Base-by-base conservation (phyloP, 2,888 invertebrate genomes). In the Pseudococcus viburni region DNA sequence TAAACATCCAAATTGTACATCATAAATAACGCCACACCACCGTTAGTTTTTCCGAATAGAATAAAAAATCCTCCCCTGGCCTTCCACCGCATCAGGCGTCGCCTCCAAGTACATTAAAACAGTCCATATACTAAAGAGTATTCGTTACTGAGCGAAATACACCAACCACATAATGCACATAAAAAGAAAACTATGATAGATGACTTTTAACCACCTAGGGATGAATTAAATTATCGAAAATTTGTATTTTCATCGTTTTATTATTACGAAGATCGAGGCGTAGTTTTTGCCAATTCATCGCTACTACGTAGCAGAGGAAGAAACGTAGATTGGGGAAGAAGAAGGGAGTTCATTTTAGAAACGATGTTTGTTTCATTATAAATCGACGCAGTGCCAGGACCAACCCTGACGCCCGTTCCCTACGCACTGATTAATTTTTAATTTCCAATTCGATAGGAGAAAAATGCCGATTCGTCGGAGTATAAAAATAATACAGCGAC, bases 1-100 rank as follows among this genome's bases (percentile, higher is more conserved):
- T 73, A 73, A 73, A 73, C 68, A 73, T 73, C 68, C 68, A 73
- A 73, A 73, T 73, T 33, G 68, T 73, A 73, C 68, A 33, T 73
- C 68, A 73, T 73, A 73, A 73, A 73, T 73, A 73, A 73, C 33
- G 33, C 26, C 26, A 33, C 26, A 33, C 26, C 26, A 33, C 68
- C 59, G n/a, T 19, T 73, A 33, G 68, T 73, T 73, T 73, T 73
- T 73, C 19, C 68, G 26, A 73, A 73, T 73, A 33, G 26, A 73
- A 73, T 73, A 73, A 73, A 73, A 33, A 33, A 2, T 3, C 26
- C 3, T 3, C 26, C 26, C 26, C 26, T 3, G 26, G 26, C 33
- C 68, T 1, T 6, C 33, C 19, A 19, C 26, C 26, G 26, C 26
- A 33, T 3, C 26, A 33, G 26, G 3, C 26, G 26, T 19, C 5